A percentile compares a stretch with the other conserved stretches of the same genome.
phyloP scores from a whole-genome alignment of 2,888 invertebrate genomes.

The Xylophagus ater region DNA sequence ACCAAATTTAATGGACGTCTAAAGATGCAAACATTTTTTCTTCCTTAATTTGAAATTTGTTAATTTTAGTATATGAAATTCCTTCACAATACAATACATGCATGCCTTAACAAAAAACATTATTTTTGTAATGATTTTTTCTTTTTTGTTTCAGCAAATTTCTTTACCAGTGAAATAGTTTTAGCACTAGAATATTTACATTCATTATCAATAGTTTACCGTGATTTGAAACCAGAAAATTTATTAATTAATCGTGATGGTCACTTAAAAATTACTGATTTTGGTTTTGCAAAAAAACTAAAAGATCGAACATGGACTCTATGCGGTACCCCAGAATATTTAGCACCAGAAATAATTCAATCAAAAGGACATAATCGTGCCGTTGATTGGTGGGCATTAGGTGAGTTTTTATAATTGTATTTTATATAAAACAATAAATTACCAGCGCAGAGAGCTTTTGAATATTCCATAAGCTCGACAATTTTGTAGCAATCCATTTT shows the following conservation, averaged over 20 bases:
- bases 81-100: slow-evolving; percentile 2
- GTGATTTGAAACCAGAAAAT: slow-evolving; percentile 90
- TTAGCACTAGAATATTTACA: slow-evolving; percentile 91
- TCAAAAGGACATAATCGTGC: slow-evolving; percentile 97
- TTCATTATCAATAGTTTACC: slow-evolving; percentile 73
- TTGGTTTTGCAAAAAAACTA: slow-evolving; percentile 93
- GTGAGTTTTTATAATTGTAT: too few relatives aligned
- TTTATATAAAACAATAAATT: too few relatives aligned
- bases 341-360: slow-evolving; percentile 94
- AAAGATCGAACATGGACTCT: slow-evolving; percentile 93
- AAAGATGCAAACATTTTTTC: too few relatives aligned
- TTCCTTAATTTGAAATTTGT: too few relatives aligned
- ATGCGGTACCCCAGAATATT: slow-evolving; percentile 94
- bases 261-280: slow-evolving; percentile 94
- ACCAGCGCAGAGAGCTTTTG: too few relatives aligned
- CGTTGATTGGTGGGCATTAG: slow-evolving; percentile 98
- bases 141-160: slow-evolving; percentile 50
- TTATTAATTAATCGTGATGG: slow-evolving; percentile 84
- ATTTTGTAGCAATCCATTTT: too few relatives aligned
- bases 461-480: too few relatives aligned
- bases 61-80: too few relatives aligned
- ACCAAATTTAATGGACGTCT: too few relatives aligned
- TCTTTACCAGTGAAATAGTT: slow-evolving; percentile 91
- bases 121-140: slow-evolving; percentile 4
- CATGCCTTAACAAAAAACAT: too few relatives aligned